Base-by-base conservation (phyloP, 2,797 vertebrate species). In the Hozukius guyotensis region DNA sequence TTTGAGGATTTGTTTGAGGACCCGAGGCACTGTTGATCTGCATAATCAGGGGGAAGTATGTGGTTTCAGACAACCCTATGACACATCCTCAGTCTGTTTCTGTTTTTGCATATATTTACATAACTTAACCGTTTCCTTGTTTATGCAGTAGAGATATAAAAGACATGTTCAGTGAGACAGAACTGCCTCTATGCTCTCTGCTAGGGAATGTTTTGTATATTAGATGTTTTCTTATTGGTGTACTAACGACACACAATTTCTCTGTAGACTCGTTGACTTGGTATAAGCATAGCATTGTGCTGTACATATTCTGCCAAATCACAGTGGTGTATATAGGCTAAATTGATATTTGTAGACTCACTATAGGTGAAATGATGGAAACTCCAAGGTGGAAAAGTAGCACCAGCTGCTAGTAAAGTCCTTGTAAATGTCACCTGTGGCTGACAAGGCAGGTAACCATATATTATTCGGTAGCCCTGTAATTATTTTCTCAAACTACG, bases 61-160 rank as follows among this genome's bases (percentile, higher is more conserved):
- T 84, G 88, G 92, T 88, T 86, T 88, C 83, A 84, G 66, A 83
- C 83, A 14, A 55, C 36, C 85, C 84, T 57, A 57, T 88, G 83
- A 91, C 90, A 77, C 83, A 81, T 91, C 81, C 82, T 85, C 81
- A 53, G 86, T 69, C 81, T 80, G 71, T 88, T 84, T 84, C 77
- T 85, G 61, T 32, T 79, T 92, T 90, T 93, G 89, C 92, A 94
- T 93, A 72, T 52, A 92, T 94, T 94, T 94, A 77, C 93, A 94
- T 92, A 89, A 89, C 76, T 92, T 89, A 88, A 90, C 88, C 31
- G 63, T 86, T 93, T 91, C 81, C 86, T 82, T 69, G 18, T 92
- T 81, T 78, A 80, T 72, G 72, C 84, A 83, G 83, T 10, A 25
- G 63, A 72, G 62, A 61, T 72, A 79, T 80, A 82, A 87, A 87